Evolutionary conservation across 2,888 invertebrate species (phyloP), one percentile per base, ranked within the genome.

Genomic region (Dicyrtomina minuta): DNA sequence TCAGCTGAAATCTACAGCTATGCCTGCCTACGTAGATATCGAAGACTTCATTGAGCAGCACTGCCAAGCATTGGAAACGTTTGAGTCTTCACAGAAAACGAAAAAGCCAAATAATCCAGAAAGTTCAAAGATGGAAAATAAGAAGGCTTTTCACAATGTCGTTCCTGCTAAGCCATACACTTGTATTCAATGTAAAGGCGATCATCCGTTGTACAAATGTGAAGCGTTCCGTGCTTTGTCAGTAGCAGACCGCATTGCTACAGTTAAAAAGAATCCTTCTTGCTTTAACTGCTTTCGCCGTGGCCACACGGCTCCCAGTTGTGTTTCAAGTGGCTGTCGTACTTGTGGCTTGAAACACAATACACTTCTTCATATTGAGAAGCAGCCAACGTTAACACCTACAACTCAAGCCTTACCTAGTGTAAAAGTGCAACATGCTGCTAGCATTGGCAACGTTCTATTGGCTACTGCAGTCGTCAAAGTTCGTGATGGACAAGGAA

Each of bases 391-490:
- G n/a, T n/a, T n/a, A n/a, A n/a, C n/a, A n/a, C n/a, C n/a, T n/a
- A n/a, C n/a, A n/a, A n/a, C n/a, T n/a, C 22, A 12, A 53, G 53
- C 53, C 10, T 17, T 12, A 17, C n/a, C 17, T n/a, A 39, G 4
- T 5, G 33, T 33, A 5, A 3, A 33, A 33, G 3, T 8, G 5
- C 55, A 55, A 20, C 55, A 15, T 20, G 15, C 22, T 12, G 5
- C 8, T 2, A 33, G 8, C 33, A 4, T 20, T n/a, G 22, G 17
- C 12, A n/a, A 15, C 12, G 66, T 33, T 5, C 43, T 59, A 6
- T 22, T 66, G 5, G 20, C 56, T 20, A 66, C 66, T 1, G 58
- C 58, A 2, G 4, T 58, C 20, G 44, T 66, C 8, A 6, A 8
- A 2, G 66, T 59, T 5, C n/a, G 22, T 10, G 66, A 66, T 24